phyloP scores from a whole-genome alignment of 1,140 invertebrate species.

The Drosophila lini region DNA sequence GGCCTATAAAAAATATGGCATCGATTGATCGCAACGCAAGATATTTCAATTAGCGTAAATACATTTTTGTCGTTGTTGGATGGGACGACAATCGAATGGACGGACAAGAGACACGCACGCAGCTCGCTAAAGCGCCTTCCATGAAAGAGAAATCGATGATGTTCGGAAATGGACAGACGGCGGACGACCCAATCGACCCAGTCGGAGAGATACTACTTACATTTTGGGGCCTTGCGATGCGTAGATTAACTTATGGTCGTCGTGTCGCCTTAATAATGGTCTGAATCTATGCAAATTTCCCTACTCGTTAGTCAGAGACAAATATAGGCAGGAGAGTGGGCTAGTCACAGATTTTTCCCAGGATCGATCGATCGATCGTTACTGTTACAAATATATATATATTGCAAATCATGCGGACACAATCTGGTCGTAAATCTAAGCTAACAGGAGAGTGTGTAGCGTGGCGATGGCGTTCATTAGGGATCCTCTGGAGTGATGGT shows the following conservation, averaged over 20 bases:
- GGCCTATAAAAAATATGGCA: slow-evolving; percentile 81
- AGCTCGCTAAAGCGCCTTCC: slow-evolving; percentile 36
- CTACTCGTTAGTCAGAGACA: slow-evolving; percentile 47
- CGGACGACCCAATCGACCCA: slow-evolving; percentile 31
- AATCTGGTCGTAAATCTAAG: slow-evolving; percentile 42
- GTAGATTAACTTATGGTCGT: slow-evolving; percentile 52
- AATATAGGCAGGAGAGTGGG: slow-evolving; percentile 30
- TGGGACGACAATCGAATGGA: slow-evolving; percentile 39
- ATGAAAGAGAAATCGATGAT: slow-evolving; percentile 74
- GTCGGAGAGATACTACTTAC: slow-evolving; percentile 22
- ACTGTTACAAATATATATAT: slow-evolving; percentile 26
- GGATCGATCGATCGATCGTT: slow-evolving; percentile 21
- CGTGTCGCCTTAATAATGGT: slow-evolving; percentile 38
- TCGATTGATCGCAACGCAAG: slow-evolving; percentile 81
- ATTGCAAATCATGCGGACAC: slow-evolving; percentile 53
- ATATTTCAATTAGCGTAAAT: slow-evolving; percentile 83
- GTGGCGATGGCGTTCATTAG: slow-evolving; percentile 40
- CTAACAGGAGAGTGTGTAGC: slow-evolving; percentile 6
- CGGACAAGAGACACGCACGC: slow-evolving; percentile 42
- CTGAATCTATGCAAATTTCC: slow-evolving; percentile 47
- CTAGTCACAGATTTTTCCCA: slow-evolving; percentile 27
- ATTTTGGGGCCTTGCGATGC: slow-evolving; percentile 43
- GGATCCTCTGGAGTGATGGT: slow-evolving; percentile 85
- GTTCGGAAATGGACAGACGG: slow-evolving; percentile 43
- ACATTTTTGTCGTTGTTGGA: slow-evolving; percentile 75